Evolutionary conservation across 2,113 vertebrate genomes (phyloP).

Genomic region (Zapornia atra): DNA sequence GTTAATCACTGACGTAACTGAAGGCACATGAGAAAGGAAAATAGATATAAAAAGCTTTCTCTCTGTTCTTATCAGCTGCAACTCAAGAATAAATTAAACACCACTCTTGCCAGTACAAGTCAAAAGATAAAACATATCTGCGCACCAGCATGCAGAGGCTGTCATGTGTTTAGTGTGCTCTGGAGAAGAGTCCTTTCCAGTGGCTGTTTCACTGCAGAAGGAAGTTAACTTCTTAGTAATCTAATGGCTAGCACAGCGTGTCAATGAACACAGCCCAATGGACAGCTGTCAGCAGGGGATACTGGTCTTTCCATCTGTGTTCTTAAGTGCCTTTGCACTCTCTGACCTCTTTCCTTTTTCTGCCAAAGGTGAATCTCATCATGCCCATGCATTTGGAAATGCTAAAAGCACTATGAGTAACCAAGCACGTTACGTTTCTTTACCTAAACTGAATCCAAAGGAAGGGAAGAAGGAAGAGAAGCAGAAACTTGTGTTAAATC

Average conservation of each 20-base stretch:
- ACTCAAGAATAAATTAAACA: background rate
- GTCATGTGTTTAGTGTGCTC: background rate
- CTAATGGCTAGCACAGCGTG: background rate
- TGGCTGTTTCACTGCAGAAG: background rate
- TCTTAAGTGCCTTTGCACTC: background rate
- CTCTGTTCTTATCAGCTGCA: background rate
- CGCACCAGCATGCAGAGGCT: background rate
- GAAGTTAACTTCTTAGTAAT: background rate
- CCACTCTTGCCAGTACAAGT: background rate
- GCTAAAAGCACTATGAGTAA: background rate
- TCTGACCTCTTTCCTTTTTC: background rate
- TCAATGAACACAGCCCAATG: background rate
- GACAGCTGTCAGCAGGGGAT: background rate
- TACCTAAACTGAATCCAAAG: background rate
- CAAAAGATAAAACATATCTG: background rate
- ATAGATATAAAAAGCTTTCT: background rate
- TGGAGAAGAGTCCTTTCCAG: background rate
- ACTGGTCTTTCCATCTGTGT: background rate
- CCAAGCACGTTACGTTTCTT: background rate
- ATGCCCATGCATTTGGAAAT: background rate
- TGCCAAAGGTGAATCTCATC: background rate
- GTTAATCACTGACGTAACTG: background rate
- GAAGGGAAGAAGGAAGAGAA: background rate
- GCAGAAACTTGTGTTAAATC: background rate
- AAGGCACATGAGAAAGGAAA: background rate